Percentiles rank a stretch among this genome's conserved stretches.
phyloP scores from a whole-genome alignment of 2,888 invertebrate genomes.

The Andrena dorsata region DNA sequence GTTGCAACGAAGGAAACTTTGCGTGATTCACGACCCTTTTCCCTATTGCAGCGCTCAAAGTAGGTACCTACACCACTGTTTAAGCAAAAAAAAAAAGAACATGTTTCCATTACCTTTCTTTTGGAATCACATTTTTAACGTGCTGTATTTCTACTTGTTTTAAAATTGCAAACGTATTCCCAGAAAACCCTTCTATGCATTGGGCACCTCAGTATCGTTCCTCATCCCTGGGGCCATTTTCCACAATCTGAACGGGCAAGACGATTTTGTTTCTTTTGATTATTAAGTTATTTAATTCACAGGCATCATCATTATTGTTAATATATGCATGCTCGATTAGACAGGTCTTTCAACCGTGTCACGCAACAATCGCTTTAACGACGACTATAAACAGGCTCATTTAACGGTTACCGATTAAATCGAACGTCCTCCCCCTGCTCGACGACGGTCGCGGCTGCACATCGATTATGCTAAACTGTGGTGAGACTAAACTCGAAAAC shows the following conservation, averaged over 20 bases:
- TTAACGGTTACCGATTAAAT: constrained; percentile 43
- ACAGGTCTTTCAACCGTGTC: background rate
- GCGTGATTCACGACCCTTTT: too few species aligned
- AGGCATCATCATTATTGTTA: background rate
- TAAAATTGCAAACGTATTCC: too few species aligned
- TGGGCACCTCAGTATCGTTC: background rate
- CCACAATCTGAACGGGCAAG: background rate
- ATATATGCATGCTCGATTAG: background rate
- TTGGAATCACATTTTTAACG: too few species aligned
- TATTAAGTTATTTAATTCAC: background rate
- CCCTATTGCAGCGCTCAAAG: too few species aligned
- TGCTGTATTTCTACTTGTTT: too few species aligned
- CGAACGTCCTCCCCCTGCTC: constrained; percentile 15
- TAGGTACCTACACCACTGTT: too few species aligned
- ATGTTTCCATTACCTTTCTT: too few species aligned
- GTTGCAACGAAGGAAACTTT: too few species aligned
- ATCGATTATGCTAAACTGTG: constrained; percentile 69
- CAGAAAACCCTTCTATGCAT: too few species aligned
- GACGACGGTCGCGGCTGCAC: constrained; percentile 36
- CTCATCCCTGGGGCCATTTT: background rate
- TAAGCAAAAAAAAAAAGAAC: too few species aligned
- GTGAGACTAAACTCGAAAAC: constrained; percentile 61
- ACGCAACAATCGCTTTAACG: constrained; percentile 18
- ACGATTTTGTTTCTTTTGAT: background rate
- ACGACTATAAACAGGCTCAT: constrained; percentile 26